A percentile compares a stretch with the other conserved stretches of the same genome.
These are phyloP conservation scores for Leptocoma aspasia DNA, from an alignment of 2,113 vertebrate species.

Conservation along the genomic window DNA sequence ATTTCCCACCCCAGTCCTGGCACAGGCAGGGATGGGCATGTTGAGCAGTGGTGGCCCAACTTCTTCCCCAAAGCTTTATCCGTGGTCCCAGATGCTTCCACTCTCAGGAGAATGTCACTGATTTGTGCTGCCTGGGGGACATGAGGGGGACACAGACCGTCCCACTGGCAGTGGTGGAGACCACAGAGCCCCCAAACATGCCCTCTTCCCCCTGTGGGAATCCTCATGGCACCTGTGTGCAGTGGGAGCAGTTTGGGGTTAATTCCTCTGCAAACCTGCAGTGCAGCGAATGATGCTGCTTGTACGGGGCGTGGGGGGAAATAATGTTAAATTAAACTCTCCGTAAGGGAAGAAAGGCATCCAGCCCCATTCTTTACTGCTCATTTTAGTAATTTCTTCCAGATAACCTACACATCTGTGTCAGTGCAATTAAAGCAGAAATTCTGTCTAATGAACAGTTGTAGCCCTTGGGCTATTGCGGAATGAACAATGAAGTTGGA, in stretches of 20 bases:
- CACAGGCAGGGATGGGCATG: accelerated
- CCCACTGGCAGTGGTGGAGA: too few species aligned
- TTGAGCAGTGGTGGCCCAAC: neutral
- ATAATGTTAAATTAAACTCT: neutral
- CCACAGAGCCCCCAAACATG: neutral
- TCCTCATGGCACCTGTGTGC: neutral
- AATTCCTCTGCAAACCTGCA: neutral
- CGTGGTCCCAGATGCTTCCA: accelerated
- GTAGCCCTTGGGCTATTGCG: conserved; percentile 54
- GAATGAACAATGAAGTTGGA: conserved; percentile 26
- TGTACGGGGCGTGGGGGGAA: neutral
- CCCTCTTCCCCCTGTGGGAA: accelerated
- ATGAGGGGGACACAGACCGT: too few species aligned
- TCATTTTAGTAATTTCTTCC: conserved; percentile 41
- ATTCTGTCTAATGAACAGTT: conserved; percentile 60
- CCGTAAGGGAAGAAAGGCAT: neutral
- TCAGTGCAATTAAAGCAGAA: conserved; percentile 63
- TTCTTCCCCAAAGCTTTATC: neutral
- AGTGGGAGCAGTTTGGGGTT: neutral
- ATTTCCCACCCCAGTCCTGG: neutral
- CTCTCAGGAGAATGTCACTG: neutral
- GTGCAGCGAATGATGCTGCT: neutral
- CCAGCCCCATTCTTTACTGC: neutral
- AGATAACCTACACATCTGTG: conserved; percentile 57
- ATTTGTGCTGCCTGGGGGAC: accelerated